phyloP scores from a whole-genome alignment of 1,140 invertebrate species.

The Zelostemma sp. region DNA sequence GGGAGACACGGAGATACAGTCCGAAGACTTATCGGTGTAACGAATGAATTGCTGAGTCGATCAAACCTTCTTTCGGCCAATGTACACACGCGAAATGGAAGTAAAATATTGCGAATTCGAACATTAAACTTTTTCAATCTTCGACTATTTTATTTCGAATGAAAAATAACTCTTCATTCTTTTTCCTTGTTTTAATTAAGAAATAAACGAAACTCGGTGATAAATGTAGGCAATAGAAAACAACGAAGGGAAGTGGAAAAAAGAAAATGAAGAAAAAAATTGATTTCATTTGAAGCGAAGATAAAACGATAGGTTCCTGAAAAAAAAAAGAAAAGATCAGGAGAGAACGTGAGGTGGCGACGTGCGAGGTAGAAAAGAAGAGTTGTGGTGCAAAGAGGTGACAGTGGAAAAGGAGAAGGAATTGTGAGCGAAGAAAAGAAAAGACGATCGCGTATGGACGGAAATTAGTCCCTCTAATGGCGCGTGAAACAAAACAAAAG shows the following conservation, averaged over 20 bases:
- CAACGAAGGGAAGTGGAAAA: no score
- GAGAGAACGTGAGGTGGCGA: constrained; percentile 7
- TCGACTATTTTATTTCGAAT: no score
- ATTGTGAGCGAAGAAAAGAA: constrained; percentile 60
- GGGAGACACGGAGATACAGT: not conserved
- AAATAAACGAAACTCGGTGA: no score
- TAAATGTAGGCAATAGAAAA: no score
- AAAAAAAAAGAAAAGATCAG: not conserved
- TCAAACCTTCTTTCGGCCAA: not conserved
- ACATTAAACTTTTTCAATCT: no score
- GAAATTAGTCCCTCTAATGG: constrained; percentile 69
- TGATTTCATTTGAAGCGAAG: no score
- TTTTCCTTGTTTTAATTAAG: no score
- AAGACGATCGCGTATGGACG: constrained; percentile 68
- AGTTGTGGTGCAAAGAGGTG: constrained; percentile 14
- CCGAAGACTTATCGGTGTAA: not conserved
- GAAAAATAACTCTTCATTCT: no score
- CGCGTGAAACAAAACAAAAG: constrained; percentile 68
- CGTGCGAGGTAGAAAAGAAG: constrained; percentile 10
- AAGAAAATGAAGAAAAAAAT: no score
- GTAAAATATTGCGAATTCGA: no score
- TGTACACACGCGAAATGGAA: no score
- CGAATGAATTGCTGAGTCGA: not conserved
- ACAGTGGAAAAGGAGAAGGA: constrained; percentile 35
- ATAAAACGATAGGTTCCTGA: not conserved